Conservation (phyloP, 2,797 vertebrate species). For the Poeciliopsis infans region DNA sequence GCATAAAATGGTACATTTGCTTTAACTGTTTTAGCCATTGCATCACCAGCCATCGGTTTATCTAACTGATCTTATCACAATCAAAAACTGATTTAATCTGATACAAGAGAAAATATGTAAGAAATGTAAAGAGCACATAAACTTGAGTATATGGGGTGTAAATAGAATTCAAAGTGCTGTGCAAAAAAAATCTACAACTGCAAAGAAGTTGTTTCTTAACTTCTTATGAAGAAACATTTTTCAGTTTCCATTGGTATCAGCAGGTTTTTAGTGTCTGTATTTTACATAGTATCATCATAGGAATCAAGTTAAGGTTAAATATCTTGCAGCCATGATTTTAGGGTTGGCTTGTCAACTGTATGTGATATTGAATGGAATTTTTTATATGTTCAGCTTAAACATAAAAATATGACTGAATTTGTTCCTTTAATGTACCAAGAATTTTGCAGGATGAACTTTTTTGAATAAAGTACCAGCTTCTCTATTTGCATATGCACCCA, state of each 20-base stretch:
- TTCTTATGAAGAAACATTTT: neutral
- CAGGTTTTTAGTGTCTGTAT: neutral
- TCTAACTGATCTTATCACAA: neutral
- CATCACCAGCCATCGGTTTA: neutral
- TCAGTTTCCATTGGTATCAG: neutral
- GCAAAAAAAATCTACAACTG: neutral
- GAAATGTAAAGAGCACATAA: neutral
- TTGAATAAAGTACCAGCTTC: conserved; percentile 19
- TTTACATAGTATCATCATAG: neutral
- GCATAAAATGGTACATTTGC: neutral
- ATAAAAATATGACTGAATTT: neutral
- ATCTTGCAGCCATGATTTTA: neutral
- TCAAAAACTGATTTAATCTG: neutral
- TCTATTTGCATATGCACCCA: conserved; percentile 25
- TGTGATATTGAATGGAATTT: neutral
- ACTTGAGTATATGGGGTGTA: neutral
- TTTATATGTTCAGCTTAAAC: neutral
- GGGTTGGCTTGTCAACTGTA: neutral
- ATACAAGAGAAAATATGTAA: neutral
- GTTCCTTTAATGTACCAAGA: neutral
- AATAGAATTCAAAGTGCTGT: neutral
- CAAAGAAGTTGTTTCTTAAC: neutral
- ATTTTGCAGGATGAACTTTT: neutral
- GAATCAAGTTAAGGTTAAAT: neutral
- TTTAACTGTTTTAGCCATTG: neutral